Conservation (phyloP, 2,113 vertebrate genomes). For the Herpetotheres cachinnans region DNA sequence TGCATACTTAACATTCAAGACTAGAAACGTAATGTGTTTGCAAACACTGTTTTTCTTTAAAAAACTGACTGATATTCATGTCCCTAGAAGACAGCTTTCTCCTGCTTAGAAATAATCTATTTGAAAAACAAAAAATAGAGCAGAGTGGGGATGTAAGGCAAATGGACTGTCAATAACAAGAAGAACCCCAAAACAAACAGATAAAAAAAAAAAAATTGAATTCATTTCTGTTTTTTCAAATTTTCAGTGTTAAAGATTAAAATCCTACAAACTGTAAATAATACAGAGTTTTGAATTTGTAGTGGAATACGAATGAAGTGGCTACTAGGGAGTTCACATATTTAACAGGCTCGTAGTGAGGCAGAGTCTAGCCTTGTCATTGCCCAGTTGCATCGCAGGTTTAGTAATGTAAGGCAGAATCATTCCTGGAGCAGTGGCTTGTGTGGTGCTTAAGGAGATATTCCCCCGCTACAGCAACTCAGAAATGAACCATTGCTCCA, state of each 20-base stretch:
- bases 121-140: background rate
- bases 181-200: background rate
- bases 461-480: background rate
- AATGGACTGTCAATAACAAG: background rate
- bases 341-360: background rate
- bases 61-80: background rate
- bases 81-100: background rate
- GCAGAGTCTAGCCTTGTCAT: background rate
- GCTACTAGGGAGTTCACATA: background rate
- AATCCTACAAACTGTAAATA: background rate
- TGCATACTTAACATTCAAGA: background rate
- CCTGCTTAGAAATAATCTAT: background rate
- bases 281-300: background rate
- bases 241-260: background rate
- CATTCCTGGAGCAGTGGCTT: background rate
- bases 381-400: background rate
- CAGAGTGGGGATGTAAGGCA: background rate
- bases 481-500: background rate
- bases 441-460: background rate
- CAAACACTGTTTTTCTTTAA: background rate
- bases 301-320: background rate
- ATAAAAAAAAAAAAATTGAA: too few relatives aligned
- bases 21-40: background rate
- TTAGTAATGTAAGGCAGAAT: background rate
- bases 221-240: background rate